Evolutionary conservation across 2,113 vertebrate genomes (phyloP), one percentile per base, ranked within the genome.

Genomic region (Scolopax mira): DNA sequence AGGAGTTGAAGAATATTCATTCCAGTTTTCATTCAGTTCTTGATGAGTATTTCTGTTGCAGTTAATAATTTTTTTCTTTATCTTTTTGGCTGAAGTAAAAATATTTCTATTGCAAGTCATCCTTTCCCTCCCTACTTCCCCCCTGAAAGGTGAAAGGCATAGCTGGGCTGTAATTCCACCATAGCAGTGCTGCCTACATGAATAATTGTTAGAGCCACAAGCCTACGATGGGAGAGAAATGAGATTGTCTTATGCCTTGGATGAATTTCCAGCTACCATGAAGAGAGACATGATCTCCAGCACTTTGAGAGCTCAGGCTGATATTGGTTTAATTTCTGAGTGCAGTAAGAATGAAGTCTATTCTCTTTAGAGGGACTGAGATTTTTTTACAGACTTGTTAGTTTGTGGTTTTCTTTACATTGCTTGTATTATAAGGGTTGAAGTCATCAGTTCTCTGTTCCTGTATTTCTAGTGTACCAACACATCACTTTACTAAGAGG

Each of bases 71-170:
- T 3, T 21, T 80, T 90, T 70, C 82, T 73, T 96, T 96, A 96
- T 96, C 95, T 93, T 90, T 93, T 86, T 95, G 95, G 94, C 95
- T 81, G 57, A 84, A 89, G 57, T 52, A 84, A 90, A 96, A 92
- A 90, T 96, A 96, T 74, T 95, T 94, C 77, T 74, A 66, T 79
- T 18, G 4, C 79, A 94, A 88, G 74, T 96, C 93, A 96, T 89
- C 42, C 42, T 57, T 54, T 89, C 79, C 81, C 79, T 89, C 83
- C 79, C 83, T 70, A 31, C 25, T 83, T 96, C 83, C 75, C 69
- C 71, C 39, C 89, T 58, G 66, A 46, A 89, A 82, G 67, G 85
- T 70, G 74, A 77, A 91, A 96, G 79, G 54, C 62, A 70, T 89
- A 49, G 54, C 67, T 1, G 17, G 62, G 51, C 54, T 95, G 49